phyloP scores from a whole-genome alignment of 1,140 invertebrate genomes.

The Heliconius eleuchia region DNA sequence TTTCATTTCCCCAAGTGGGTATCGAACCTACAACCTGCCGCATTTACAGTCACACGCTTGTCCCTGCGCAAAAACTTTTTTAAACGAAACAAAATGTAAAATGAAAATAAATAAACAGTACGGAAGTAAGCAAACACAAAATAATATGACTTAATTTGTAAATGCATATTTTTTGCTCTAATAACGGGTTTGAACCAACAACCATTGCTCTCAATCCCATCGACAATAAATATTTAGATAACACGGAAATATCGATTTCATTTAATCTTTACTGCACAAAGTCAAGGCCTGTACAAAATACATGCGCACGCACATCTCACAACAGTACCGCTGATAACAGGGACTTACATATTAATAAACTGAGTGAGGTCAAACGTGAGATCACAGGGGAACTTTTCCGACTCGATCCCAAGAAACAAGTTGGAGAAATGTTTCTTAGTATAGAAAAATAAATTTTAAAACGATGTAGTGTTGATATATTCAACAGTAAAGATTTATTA shows the following conservation, averaged over 20 bases:
- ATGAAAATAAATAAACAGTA: too few relatives aligned
- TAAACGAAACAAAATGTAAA: too few relatives aligned
- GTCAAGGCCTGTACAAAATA: not conserved
- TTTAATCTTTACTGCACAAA: not conserved
- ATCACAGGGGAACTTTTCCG: not conserved
- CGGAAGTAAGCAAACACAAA: too few relatives aligned
- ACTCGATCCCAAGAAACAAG: not conserved
- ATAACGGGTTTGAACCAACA: too few relatives aligned
- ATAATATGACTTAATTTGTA: too few relatives aligned
- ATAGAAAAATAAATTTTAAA: too few relatives aligned
- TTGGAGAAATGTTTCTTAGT: too few relatives aligned
- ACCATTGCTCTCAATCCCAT: not conserved
- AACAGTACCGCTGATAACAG: not conserved
- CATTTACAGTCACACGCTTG: not conserved
- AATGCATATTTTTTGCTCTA: too few relatives aligned
- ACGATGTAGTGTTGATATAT: too few relatives aligned
- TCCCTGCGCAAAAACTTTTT: too few relatives aligned
- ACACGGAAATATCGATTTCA: not conserved
- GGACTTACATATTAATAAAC: not conserved
- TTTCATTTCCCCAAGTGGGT: not conserved
- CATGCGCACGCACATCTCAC: not conserved
- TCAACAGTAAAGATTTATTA: too few relatives aligned
- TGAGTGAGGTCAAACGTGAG: not conserved
- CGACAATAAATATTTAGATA: not conserved
- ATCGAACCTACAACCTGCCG: not conserved